phyloP scores from a whole-genome alignment of 2,797 vertebrate genomes.

The Astyanax mexicanus region DNA sequence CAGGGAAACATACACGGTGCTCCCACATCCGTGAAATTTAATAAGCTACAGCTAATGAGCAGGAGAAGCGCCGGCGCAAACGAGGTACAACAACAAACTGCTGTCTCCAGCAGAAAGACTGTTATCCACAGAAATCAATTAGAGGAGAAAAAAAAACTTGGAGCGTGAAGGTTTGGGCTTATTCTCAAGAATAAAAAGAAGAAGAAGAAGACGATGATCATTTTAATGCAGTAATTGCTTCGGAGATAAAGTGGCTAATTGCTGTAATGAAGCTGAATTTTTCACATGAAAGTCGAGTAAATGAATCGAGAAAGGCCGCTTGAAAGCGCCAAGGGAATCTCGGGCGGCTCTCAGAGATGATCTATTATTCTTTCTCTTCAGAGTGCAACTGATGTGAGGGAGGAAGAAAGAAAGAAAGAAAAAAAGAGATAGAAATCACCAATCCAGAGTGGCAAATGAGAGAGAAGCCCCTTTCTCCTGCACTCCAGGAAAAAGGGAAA shows the following conservation, averaged over 20 bases:
- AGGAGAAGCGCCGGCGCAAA: conserved; percentile 64
- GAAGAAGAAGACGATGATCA: conserved; percentile 58
- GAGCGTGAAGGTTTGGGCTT: conserved; percentile 3
- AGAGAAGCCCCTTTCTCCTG: conserved; percentile 61
- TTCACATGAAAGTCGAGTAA: conserved; percentile 75
- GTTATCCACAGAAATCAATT: conserved; percentile 71
- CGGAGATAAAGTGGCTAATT: conserved; percentile 73
- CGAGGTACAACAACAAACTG: conserved; percentile 67
- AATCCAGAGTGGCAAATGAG: conserved; percentile 55
- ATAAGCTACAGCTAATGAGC: conserved; percentile 73
- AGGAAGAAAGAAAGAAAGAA: conserved; percentile 17
- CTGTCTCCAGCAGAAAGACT: conserved; percentile 48
- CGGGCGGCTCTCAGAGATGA: conserved; percentile 71
- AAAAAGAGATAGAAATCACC: conserved; percentile 21
- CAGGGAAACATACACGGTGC: conserved; percentile 39
- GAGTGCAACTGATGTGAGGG: conserved; percentile 43
- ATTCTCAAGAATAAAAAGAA: no score
- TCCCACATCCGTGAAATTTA: conserved; percentile 36
- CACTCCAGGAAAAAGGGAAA: conserved; percentile 54
- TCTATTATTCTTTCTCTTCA: conserved; percentile 66
- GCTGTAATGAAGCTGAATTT: conserved; percentile 74
- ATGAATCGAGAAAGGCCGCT: conserved; percentile 70
- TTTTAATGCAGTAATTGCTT: conserved; percentile 74
- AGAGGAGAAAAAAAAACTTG: conserved; percentile 44
- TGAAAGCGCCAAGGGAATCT: conserved; percentile 68